A percentile compares a stretch with the other conserved stretches of the same genome.
These are phyloP conservation scores for Bedellia somnulentella DNA, from an alignment of 2,888 invertebrate species.

Conservation along the genomic window DNA sequence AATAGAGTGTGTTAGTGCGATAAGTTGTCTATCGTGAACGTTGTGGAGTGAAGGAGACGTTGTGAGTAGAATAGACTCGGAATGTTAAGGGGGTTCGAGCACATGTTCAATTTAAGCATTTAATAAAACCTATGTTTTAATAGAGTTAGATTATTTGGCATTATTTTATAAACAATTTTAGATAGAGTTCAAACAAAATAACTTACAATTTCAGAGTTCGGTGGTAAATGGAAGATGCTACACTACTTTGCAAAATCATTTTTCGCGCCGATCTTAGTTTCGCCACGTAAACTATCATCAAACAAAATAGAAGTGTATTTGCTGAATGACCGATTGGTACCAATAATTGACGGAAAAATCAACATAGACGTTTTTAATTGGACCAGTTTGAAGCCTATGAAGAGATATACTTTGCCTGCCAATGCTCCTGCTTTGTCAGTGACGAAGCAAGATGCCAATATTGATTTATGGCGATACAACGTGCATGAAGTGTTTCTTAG, in stretches of 20 bases:
- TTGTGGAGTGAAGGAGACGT: too few species aligned
- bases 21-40: too few species aligned
- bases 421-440: conserved; percentile 22
- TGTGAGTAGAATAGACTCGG: too few species aligned
- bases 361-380: conserved; percentile 64
- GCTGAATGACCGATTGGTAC: conserved; percentile 64
- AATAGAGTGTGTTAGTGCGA: too few species aligned
- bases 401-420: conserved; percentile 20
- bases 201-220: conserved; percentile 71
- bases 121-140: too few species aligned
- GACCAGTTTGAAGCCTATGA: conserved; percentile 41
- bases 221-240: conserved; percentile 82
- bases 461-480: conserved; percentile 21
- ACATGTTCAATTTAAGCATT: too few species aligned
- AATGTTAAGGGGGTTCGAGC: too few species aligned
- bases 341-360: conserved; percentile 40
- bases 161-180: too few species aligned
- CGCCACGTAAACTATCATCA: conserved; percentile 50
- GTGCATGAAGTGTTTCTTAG: conserved; percentile 31
- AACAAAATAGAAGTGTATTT: conserved; percentile 63
- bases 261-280: conserved; percentile 76
- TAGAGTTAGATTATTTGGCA: too few species aligned
- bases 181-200: too few species aligned
- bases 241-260: conserved; percentile 89
- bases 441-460: conserved; percentile 21